These are phyloP conservation scores for Scarus forsteni DNA, from an alignment of 2,797 vertebrate species.

Conservation along the genomic window DNA sequence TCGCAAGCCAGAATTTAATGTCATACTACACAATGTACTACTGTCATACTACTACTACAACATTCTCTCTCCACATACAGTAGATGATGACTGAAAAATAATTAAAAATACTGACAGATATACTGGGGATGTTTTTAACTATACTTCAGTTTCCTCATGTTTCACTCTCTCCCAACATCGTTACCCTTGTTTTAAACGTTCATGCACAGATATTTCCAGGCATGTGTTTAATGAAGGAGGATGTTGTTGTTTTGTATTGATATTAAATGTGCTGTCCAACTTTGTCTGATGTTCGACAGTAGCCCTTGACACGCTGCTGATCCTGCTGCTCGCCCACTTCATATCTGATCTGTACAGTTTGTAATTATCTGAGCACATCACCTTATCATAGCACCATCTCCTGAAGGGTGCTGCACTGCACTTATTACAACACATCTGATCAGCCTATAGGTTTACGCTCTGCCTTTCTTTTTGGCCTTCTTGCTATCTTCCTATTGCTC, in stretches of 20 bases:
- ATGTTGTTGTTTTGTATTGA: background rate
- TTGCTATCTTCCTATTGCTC: background rate
- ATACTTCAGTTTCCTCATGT: too few species aligned
- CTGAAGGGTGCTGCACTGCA: constrained; percentile 38
- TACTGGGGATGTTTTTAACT: too few species aligned
- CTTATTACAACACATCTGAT: constrained; percentile 57
- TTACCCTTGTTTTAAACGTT: too few species aligned
- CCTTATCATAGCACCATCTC: constrained; percentile 48
- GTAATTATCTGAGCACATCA: constrained; percentile 58
- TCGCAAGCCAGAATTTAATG: too few species aligned
- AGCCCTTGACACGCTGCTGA: constrained; percentile 42
- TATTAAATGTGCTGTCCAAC: constrained; percentile 30
- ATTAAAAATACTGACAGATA: too few species aligned
- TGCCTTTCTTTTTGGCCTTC: constrained; percentile 27
- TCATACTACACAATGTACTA: too few species aligned
- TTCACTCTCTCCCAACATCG: too few species aligned
- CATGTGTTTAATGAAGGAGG: too few species aligned
- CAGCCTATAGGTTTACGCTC: constrained; percentile 29
- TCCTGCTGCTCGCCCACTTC: constrained; percentile 34
- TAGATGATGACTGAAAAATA: too few species aligned
- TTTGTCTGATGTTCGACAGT: background rate
- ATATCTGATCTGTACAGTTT: constrained; percentile 58
- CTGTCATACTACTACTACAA: too few species aligned
- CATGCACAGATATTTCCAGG: too few species aligned
- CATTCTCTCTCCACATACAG: too few species aligned